Evolutionary conservation across 2,797 vertebrate species (phyloP).

Genomic region (Lindbergichthys nudifrons): DNA sequence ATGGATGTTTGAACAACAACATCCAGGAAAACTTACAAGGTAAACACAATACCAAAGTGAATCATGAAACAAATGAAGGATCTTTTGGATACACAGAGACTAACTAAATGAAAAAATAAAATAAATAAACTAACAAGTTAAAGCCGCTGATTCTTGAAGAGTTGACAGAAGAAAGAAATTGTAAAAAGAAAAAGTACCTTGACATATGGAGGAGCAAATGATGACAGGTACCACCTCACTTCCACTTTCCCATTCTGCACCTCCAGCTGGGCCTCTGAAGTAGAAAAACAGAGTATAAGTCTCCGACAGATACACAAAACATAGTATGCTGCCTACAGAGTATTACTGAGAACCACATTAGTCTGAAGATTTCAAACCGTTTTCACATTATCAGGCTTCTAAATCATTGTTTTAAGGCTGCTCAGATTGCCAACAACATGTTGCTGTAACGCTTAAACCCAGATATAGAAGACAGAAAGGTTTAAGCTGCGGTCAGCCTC

Average conservation of each 20-base stretch:
- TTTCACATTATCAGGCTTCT: not conserved
- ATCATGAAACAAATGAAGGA: not conserved
- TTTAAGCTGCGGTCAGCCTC: not conserved
- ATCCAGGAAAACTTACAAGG: not conserved
- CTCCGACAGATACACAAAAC: constrained; percentile 21
- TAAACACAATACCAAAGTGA: constrained; percentile 3
- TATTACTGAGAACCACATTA: constrained; percentile 5
- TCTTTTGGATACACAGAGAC: not conserved
- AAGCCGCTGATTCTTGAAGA: constrained; percentile 3
- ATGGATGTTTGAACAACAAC: not conserved
- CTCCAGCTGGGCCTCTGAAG: constrained; percentile 89
- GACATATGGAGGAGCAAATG: constrained; percentile 94
- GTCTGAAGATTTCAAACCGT: constrained; percentile 1
- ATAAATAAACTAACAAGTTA: constrained; percentile 1
- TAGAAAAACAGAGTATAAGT: constrained; percentile 24
- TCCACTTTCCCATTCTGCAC: constrained; percentile 89
- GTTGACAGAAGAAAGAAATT: constrained; percentile 11
- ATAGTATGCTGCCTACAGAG: constrained; percentile 4
- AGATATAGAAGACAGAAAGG: not conserved
- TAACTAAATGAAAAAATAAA: not conserved
- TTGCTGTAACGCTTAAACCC: not conserved
- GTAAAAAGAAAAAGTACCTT: constrained; percentile 83
- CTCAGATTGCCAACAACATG: not conserved
- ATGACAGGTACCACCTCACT: constrained; percentile 93
- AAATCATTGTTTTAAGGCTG: not conserved